These are phyloP conservation scores for Drosophila malerkotliana DNA, from an alignment of 1,140 invertebrate species.

Conservation along the genomic window DNA sequence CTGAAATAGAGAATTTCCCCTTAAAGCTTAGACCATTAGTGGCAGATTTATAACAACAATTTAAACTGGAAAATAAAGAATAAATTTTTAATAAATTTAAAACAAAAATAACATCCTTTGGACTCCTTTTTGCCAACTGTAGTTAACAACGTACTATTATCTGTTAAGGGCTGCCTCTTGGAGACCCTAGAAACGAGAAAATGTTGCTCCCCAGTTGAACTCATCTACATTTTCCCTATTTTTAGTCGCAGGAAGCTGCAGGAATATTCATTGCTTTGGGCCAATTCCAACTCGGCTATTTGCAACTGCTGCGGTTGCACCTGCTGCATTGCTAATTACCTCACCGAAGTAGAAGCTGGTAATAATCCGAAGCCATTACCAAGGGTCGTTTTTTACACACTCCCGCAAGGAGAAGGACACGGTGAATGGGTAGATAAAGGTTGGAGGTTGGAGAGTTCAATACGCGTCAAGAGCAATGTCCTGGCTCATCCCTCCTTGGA, in stretches of 20 bases:
- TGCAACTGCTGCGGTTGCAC: conserved; percentile 20
- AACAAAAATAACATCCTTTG: too few species aligned
- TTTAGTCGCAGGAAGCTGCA: neutral
- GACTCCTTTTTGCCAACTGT: conserved; percentile 10
- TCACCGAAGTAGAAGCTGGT: neutral
- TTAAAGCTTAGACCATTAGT: neutral
- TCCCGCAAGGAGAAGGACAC: neutral
- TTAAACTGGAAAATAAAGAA: too few species aligned
- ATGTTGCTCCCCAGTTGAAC: conserved; percentile 21
- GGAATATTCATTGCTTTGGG: conserved; percentile 21
- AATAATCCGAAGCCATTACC: conserved; percentile 47
- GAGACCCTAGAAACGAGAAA: conserved; percentile 1
- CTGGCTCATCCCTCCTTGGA: conserved; percentile 8
- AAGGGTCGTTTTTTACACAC: conserved; percentile 19
- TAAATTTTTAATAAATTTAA: too few species aligned
- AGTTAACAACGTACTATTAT: neutral
- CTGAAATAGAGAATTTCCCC: neutral
- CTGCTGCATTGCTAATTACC: conserved; percentile 65
- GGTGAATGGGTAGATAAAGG: neutral
- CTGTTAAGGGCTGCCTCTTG: conserved; percentile 1
- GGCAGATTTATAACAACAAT: neutral
- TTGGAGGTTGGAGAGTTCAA: conserved; percentile 7
- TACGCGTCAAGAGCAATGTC: conserved; percentile 11
- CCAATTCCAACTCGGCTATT: conserved; percentile 15
- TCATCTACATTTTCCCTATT: conserved; percentile 22